Evolutionary conservation across 1,140 invertebrate genomes (phyloP).

Genomic region (Phthorimaea operculella): DNA sequence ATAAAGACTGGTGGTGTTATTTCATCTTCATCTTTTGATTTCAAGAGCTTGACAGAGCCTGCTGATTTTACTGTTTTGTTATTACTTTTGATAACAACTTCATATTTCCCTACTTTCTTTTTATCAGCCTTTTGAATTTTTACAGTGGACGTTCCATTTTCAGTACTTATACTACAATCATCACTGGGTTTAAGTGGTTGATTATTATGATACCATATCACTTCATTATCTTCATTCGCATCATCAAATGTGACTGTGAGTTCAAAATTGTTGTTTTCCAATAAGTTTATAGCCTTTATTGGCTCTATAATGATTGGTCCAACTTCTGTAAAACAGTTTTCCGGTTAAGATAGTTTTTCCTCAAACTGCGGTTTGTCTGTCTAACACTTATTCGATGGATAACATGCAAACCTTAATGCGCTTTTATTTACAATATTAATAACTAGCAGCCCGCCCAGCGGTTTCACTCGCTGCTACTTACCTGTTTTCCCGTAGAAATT

Average conservation of each 20-base stretch:
- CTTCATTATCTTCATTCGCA: slow-evolving; percentile 75
- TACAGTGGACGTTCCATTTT: slow-evolving; percentile 75
- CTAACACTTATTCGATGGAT: no score
- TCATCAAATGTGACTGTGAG: slow-evolving; percentile 76
- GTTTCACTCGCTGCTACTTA: no score
- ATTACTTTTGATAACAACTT: slow-evolving; percentile 80
- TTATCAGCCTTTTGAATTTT: slow-evolving; percentile 76
- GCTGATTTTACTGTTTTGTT: slow-evolving; percentile 82
- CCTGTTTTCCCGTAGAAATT: no score
- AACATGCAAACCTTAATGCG: no score
- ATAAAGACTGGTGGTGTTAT: slow-evolving; percentile 80
- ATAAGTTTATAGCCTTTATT: slow-evolving; percentile 45
- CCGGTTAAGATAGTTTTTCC: not conserved
- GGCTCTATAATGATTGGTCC: slow-evolving; percentile 50
- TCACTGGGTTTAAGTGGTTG: slow-evolving; percentile 78
- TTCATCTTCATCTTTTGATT: slow-evolving; percentile 70
- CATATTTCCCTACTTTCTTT: slow-evolving; percentile 86
- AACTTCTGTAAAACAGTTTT: slow-evolving; percentile 52
- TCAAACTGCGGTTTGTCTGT: not conserved
- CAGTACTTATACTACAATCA: slow-evolving; percentile 73
- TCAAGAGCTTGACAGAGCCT: slow-evolving; percentile 76
- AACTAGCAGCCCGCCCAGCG: no score
- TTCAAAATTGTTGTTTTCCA: slow-evolving; percentile 44
- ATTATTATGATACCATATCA: slow-evolving; percentile 91
- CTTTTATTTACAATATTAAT: no score